Conservation (phyloP, 2,797 vertebrate species). For the Choloepus didactylus region DNA sequence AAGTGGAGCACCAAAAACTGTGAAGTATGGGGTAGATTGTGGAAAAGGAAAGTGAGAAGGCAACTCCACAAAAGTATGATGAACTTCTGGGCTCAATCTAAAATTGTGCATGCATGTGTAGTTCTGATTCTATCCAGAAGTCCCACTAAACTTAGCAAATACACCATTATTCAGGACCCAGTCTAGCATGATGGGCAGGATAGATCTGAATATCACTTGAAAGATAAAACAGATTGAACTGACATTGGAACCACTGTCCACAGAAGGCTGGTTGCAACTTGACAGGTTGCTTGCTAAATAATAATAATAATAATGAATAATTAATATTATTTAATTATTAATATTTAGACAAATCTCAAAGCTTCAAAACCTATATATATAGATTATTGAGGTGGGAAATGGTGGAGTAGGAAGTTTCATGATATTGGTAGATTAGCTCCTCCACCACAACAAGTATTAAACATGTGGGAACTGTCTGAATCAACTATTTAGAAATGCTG, state of each 20-base stretch:
- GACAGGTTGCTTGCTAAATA: background rate
- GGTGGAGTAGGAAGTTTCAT: too few species aligned
- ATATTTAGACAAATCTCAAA: background rate
- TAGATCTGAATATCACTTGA: background rate
- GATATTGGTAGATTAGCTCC: too few species aligned
- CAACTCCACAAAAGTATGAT: background rate
- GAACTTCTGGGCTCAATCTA: too few species aligned
- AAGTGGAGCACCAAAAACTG: background rate
- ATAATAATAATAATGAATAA: too few species aligned
- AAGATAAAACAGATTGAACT: background rate
- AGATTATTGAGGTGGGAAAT: too few species aligned
- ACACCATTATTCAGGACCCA: background rate
- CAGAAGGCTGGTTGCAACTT: background rate
- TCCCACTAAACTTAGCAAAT: background rate
- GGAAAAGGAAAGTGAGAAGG: background rate
- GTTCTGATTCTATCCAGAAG: background rate
- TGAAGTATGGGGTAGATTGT: background rate
- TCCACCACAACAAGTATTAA: too few species aligned
- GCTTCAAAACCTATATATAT: background rate
- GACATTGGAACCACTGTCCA: background rate
- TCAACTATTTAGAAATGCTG: too few species aligned
- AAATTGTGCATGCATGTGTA: too few species aligned
- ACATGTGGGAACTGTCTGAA: too few species aligned
- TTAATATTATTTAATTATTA: too few species aligned
- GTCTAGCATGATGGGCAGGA: too few species aligned